phyloP scores from a whole-genome alignment of 2,113 vertebrate species.

The Mirza zaza region DNA sequence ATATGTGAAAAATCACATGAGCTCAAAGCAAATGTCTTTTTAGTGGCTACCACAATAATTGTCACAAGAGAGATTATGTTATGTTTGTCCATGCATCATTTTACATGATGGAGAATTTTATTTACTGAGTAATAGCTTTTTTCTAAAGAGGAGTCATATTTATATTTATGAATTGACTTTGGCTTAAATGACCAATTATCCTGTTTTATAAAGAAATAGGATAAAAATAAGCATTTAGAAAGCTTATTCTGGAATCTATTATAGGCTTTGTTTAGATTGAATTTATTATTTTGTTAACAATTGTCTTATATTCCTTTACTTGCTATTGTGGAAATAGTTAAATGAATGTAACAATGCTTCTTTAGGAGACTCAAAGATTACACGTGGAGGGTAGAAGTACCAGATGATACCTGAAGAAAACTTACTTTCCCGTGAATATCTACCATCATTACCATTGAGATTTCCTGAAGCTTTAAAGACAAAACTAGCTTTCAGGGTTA shows the following conservation, averaged over 20 bases:
- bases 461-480: background rate
- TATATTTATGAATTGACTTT: constrained; percentile 39
- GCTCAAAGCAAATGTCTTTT: background rate
- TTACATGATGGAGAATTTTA: background rate
- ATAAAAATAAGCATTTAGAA: background rate
- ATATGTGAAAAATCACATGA: background rate
- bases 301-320: background rate
- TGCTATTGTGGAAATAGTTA: background rate
- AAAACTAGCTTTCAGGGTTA: background rate
- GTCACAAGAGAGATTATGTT: background rate
- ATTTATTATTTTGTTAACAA: background rate
- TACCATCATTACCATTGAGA: background rate
- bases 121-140: background rate
- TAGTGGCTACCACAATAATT: background rate
- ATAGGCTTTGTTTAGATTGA: background rate
- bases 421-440: background rate
- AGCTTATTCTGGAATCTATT: background rate
- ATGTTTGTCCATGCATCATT: background rate
- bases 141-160: background rate
- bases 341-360: background rate
- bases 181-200: background rate
- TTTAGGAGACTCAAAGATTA: background rate
- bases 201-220: background rate
- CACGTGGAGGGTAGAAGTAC: background rate
- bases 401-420: background rate